A percentile compares a stretch with the other conserved stretches of the same genome.
Conservation (phyloP, 2,888 invertebrate species). For the Stenodema calcarata region DNA sequence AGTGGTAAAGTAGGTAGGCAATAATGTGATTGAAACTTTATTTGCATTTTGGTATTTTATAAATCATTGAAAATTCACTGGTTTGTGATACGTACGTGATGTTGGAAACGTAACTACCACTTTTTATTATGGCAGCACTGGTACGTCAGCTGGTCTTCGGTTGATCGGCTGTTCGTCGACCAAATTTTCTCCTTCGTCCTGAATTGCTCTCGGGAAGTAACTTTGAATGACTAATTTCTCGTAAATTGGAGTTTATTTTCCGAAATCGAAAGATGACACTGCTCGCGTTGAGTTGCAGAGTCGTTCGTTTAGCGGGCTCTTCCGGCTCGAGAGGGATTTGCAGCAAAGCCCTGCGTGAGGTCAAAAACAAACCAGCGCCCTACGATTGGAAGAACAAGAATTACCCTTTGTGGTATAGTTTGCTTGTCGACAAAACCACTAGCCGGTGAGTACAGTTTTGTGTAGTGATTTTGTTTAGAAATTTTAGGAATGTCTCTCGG, state of each 20-base stretch:
- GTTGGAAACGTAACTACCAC: too few species aligned
- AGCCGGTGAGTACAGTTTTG: constrained; percentile 48
- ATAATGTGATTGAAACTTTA: too few species aligned
- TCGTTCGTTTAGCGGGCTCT: not conserved
- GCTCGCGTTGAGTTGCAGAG: not conserved
- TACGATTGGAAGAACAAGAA: constrained; percentile 77
- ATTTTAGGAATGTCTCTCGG: too few species aligned
- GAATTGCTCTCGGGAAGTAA: too few species aligned
- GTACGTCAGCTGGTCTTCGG: not conserved
- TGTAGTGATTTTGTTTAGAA: not conserved
- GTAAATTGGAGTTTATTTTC: not conserved
- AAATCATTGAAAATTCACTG: too few species aligned
- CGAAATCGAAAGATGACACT: not conserved
- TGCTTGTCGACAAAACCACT: constrained; percentile 69
- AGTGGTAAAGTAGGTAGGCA: too few species aligned
- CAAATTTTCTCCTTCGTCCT: not conserved
- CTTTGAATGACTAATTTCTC: not conserved
- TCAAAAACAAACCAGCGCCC: constrained; percentile 67
- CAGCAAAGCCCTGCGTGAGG: constrained; percentile 66
- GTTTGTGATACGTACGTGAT: too few species aligned
- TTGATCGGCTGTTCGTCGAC: not conserved
- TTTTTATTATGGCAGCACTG: not conserved
- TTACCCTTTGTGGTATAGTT: constrained; percentile 62
- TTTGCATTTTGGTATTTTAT: too few species aligned
- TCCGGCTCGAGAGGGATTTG: constrained; percentile 5